phyloP scores from a whole-genome alignment of 2,113 vertebrate species.

The Stictonetta naevosa region DNA sequence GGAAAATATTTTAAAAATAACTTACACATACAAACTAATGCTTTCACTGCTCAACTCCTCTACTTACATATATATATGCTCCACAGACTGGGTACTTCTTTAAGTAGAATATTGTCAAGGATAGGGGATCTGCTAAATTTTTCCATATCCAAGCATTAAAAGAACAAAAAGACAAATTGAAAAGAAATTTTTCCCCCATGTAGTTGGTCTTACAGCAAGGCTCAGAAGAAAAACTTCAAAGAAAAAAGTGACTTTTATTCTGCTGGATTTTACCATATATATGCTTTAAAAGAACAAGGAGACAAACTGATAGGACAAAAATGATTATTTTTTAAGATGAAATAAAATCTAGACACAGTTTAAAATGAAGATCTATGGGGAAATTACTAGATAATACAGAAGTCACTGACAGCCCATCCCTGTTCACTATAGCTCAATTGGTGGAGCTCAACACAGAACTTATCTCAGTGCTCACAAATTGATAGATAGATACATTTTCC shows the following conservation, averaged over 20 bases:
- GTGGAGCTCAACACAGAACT: neutral
- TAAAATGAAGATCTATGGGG: neutral
- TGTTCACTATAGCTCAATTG: neutral
- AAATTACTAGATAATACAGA: neutral
- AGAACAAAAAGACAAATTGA: neutral
- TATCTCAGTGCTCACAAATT: neutral
- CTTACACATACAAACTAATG: rapidly evolving
- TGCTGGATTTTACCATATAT: neutral
- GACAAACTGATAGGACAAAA: neutral
- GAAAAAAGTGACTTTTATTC: neutral
- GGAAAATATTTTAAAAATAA: neutral
- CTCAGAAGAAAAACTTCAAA: neutral
- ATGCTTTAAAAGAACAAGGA: neutral
- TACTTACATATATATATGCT: rapidly evolving
- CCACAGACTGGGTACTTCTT: neutral
- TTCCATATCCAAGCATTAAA: neutral
- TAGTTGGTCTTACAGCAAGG: neutral
- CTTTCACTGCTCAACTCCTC: neutral
- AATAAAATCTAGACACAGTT: neutral
- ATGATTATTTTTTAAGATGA: neutral
- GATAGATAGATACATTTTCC: neutral
- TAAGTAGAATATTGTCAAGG: neutral
- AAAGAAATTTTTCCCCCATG: neutral
- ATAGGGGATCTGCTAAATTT: neutral
- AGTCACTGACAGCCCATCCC: neutral